phyloP scores from a whole-genome alignment of 2,797 vertebrate species.

The Pseudocheirus occidentalis region DNA sequence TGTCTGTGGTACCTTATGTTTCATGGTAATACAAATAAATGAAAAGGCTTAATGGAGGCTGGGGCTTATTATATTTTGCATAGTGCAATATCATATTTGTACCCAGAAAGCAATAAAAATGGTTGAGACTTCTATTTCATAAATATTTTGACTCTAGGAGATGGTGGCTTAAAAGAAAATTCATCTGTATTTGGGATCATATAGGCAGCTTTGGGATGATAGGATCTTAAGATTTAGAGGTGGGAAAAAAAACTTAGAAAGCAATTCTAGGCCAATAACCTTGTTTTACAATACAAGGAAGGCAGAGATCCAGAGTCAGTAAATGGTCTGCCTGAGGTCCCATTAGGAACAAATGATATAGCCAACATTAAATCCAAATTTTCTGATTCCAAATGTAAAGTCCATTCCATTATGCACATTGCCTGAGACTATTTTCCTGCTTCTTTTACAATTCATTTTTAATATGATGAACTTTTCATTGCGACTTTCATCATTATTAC shows the following conservation, averaged over 20 bases:
- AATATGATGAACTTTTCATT: not conserved
- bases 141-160: constrained; percentile 37
- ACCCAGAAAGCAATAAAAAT: not conserved
- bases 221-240: not conserved
- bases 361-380: not conserved
- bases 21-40: not conserved
- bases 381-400: not conserved
- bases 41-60: not conserved
- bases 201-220: not conserved
- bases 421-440: not conserved
- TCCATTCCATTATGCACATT: not conserved
- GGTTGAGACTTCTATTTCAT: not conserved
- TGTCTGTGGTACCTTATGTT: not conserved
- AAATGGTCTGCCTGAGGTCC: not conserved
- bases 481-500: not conserved
- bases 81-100: not conserved
- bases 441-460: not conserved
- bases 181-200: not conserved
- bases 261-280: not conserved
- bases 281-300: not conserved
- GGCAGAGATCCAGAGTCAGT: not conserved
- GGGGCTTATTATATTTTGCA: not conserved
- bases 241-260: not conserved
- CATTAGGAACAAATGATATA: not conserved
- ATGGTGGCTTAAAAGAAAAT: constrained; percentile 44